Evolutionary conservation across 2,797 vertebrate genomes (phyloP).

Genomic region (Hippopotamyrus pictus): DNA sequence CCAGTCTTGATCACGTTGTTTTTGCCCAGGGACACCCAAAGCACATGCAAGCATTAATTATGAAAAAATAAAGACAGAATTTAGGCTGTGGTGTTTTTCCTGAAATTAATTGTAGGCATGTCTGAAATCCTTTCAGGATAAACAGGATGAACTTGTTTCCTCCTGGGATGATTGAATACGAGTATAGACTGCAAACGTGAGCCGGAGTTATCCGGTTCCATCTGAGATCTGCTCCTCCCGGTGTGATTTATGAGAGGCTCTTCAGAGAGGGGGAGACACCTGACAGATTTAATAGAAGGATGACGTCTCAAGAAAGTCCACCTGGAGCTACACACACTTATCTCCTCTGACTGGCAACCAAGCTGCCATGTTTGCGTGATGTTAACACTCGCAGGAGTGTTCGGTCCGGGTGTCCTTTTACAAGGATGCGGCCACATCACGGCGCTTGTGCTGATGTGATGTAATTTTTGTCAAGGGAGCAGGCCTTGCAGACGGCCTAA

Average conservation of each 20-base stretch:
- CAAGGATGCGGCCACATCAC: not conserved
- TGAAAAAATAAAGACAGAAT: not conserved
- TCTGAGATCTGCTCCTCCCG: not conserved
- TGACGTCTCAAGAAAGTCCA: not conserved
- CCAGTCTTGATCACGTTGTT: not conserved
- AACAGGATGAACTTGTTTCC: not conserved
- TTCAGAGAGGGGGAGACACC: not conserved
- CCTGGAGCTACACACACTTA: not conserved
- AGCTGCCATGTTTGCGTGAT: not conserved
- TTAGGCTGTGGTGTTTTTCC: not conserved
- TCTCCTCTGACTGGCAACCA: not conserved
- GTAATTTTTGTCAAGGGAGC: not conserved
- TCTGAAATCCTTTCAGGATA: not conserved
- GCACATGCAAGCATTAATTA: not conserved
- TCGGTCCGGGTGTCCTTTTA: not conserved
- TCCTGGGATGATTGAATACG: not conserved
- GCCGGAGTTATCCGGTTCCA: not conserved
- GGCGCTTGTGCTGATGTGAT: not conserved
- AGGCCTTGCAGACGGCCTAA: not conserved
- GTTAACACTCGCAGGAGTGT: not conserved
- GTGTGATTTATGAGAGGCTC: not conserved
- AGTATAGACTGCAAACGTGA: not conserved
- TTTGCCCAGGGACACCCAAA: not conserved
- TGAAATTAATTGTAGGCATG: not conserved
- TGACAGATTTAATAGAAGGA: not conserved